Base-by-base conservation (phyloP, 2,888 invertebrate species). In the Strigamia maritima region DNA sequence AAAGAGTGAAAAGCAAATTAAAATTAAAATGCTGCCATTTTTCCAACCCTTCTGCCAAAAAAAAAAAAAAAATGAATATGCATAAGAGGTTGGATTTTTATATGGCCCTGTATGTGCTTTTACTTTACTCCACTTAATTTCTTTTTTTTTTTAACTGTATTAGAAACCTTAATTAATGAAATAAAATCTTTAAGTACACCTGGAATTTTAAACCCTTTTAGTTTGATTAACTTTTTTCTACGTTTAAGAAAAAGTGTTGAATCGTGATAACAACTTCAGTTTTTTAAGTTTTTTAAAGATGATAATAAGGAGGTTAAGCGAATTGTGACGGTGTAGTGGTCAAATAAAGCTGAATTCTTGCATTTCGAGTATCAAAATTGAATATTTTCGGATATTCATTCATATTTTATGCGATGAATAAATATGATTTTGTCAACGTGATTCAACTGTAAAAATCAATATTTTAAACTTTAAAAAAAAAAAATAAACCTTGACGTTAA, bases 1-100 rank as follows among this genome's bases (percentile, higher is more conserved):
- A 70, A 28, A 26, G n/a, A 28, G 70, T 70, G 70, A 16, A 70
- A 19, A 70, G 70, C 70, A 70, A 70, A 70, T 70, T 70, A n/a
- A 70, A 70, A 70, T 70, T 14, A 28, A 28, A 70, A 70, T 70
- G 70, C n/a, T 28, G 28, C 28, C 26, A 28, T 26, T 10, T 26
- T 70, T 70, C n/a, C n/a, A 24, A 10, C 16, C 3, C 19, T 0
- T 19, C 0, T 19, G 19, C 54, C 3, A 70, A 70, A 70, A 70
- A 70, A 24, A 70, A 26, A n/a, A 60, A 60, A 60, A 14, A 40
- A 40, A 40, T n/a, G 6, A 2, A 16, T n/a, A 49, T 49, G 16
- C 49, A 49, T n/a, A 35, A 10, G 35, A 10, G 35, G 35, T n/a
- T n/a, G 6, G 10, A 35, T 35, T 49, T 49, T 49, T 19, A 49